Evolutionary conservation across 2,888 invertebrate species (phyloP), one percentile per base, ranked within the genome.

Genomic region (Drosophila hamatofila): DNA sequence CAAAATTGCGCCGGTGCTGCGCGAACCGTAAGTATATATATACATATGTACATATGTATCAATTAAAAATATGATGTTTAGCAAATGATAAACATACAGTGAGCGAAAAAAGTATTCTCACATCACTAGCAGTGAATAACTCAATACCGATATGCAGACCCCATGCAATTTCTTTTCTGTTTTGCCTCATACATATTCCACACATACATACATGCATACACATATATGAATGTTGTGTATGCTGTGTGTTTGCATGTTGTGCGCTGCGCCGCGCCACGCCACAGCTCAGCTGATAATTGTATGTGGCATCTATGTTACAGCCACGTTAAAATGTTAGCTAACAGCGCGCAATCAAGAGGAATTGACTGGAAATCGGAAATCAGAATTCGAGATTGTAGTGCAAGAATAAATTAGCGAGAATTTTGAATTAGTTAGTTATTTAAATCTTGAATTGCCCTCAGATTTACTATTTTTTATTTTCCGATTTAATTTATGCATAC

Each of bases 1-100:
- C 83, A 97, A 96, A 93, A 95, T 96, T 83, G 95, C 97, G 73
- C 96, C 97, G 37, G 94, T 96, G 78, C 94, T 97, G 67, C 94
- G 95, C 89, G 96, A 97, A 93, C 96, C 96, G 97, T 97, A 94
- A 97, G 97, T 97, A 92, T 16, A 56, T 30, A 27, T 9, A 27
- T 8, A 30, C 9, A 30, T 11, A 30, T n/a, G n/a, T n/a, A n/a
- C n/a, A n/a, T n/a, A n/a, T n/a, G n/a, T 4, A 23, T 2, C 27
- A 64, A 71, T 30, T 18, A 14, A 30, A 27, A 39, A 42, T 41
- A 51, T 42, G n/a, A 21, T 35, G 27, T 48, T 27, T 11, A n/a
- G 48, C 48, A n/a, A 27, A 27, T 48, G 11, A 49, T 30, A 49
- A 30, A 30, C 7, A 9, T n/a, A 18, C 21, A 49, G 30, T 33